phyloP scores from a whole-genome alignment of 37 sponge, comb jelly and placozoan genomes.

The Spongilla lacustris region DNA sequence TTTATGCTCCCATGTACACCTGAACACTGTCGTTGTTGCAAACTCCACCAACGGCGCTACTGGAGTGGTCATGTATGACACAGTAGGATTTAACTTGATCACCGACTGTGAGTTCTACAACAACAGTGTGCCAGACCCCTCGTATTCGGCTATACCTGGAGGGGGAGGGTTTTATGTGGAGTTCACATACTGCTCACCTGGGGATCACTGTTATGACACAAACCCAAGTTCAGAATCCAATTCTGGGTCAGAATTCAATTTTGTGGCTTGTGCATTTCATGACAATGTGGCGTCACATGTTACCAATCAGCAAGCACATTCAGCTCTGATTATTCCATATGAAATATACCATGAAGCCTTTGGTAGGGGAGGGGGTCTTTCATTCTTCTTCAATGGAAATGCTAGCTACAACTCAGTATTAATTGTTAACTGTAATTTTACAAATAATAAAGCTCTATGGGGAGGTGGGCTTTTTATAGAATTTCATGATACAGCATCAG shows the following conservation, averaged over 20 bases:
- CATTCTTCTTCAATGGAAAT: constrained; percentile 50
- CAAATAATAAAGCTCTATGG: constrained; percentile 28
- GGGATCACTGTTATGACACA: neutral
- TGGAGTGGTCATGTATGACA: constrained; percentile 48
- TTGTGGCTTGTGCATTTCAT: neutral
- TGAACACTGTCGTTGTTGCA: constrained; percentile 10
- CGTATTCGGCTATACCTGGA: neutral
- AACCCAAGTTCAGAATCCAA: neutral
- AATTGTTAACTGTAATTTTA: constrained; percentile 23
- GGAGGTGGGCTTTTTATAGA: constrained; percentile 68
- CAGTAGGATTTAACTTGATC: neutral
- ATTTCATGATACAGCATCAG: constrained; percentile 33
- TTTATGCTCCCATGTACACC: constrained; percentile 5
- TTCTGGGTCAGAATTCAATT: neutral
- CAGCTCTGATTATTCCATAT: constrained; percentile 5
- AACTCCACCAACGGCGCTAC: constrained; percentile 30
- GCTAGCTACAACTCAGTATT: constrained; percentile 12
- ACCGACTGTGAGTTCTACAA: constrained; percentile 5
- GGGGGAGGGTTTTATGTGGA: constrained; percentile 69
- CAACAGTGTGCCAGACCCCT: neutral
- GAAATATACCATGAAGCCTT: constrained; percentile 16
- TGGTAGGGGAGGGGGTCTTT: constrained; percentile 65
- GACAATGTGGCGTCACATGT: neutral
- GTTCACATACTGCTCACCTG: constrained; percentile 55
- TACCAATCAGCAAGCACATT: neutral